Percentiles rank a stretch among this genome's conserved stretches.
These are phyloP conservation scores for Dendropsophus ebraccatus DNA, from an alignment of 2,113 vertebrate species.

Conservation along the genomic window DNA sequence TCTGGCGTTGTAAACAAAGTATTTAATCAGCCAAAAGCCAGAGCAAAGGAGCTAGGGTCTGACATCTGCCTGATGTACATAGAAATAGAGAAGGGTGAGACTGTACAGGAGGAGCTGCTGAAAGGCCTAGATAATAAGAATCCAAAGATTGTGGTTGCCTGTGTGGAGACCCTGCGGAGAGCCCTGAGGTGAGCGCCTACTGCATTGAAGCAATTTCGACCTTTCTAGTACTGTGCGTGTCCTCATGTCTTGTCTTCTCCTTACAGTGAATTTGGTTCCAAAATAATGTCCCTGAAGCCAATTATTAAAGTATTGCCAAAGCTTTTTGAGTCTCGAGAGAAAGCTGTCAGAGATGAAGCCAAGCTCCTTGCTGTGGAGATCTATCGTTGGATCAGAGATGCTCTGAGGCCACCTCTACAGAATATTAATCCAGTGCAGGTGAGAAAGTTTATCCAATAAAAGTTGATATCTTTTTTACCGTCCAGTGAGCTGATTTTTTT, in stretches of 20 bases:
- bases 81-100: constrained; percentile 93
- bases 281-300: constrained; percentile 95
- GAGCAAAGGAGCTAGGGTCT: constrained; percentile 90
- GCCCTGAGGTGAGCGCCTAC: constrained; percentile 83
- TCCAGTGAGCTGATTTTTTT: no score
- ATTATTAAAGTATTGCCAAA: constrained; percentile 96
- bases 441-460: neutral
- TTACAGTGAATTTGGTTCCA: constrained; percentile 94
- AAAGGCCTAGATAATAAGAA: constrained; percentile 98
- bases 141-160: constrained; percentile 92
- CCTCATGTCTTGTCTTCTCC: constrained; percentile 59
- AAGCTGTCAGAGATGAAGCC: constrained; percentile 94
- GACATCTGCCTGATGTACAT: constrained; percentile 97
- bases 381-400: constrained; percentile 96
- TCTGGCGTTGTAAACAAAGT: constrained; percentile 97
- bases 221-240: neutral
- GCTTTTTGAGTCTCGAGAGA: constrained; percentile 97
- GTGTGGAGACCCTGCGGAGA: constrained; percentile 89
- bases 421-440: constrained; percentile 97
- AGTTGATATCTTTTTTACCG: no score
- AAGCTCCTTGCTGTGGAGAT: constrained; percentile 93
- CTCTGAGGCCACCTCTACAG: constrained; percentile 88
- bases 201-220: no score
- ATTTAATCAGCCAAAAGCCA: constrained; percentile 97
- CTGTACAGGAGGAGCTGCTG: constrained; percentile 93